These are phyloP conservation scores for Aplidium turbinatum DNA, from an alignment of 23 tunicate species.

Conservation along the genomic window DNA sequence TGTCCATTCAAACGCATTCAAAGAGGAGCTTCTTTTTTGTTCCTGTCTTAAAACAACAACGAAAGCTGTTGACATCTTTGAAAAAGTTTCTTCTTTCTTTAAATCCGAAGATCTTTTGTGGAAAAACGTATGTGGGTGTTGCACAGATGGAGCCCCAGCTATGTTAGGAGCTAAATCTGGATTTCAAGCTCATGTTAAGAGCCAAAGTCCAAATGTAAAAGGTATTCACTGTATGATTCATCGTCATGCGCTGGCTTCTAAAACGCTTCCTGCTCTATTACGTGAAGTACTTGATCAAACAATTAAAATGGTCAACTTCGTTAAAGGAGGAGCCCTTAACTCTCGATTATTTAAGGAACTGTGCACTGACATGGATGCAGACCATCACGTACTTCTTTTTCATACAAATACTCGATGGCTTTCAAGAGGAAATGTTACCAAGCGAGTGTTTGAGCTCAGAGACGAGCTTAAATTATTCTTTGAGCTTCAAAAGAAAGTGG, in stretches of 20 bases:
- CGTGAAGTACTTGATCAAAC: slow-evolving; percentile 36
- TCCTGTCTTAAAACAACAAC: slow-evolving; percentile 10
- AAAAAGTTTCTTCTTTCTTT: no score
- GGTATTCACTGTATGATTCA: slow-evolving; percentile 36
- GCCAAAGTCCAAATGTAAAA: slow-evolving; percentile 2
- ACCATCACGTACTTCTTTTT: slow-evolving; percentile 18
- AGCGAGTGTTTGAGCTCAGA: no score
- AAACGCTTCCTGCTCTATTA: slow-evolving; percentile 44
- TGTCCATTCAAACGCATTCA: no score
- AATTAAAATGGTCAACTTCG: slow-evolving; percentile 25
- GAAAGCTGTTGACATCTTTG: slow-evolving; percentile 17
- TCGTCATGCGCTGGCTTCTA: slow-evolving; percentile 48
- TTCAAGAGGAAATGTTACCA: slow-evolving; percentile 16
- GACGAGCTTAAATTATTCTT: slow-evolving; percentile 10
- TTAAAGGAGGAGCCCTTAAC: slow-evolving; percentile 15
- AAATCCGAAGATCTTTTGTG: no score
- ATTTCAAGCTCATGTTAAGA: slow-evolving; percentile 34
- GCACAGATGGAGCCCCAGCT: slow-evolving; percentile 15
- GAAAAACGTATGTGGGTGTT: slow-evolving; percentile 20
- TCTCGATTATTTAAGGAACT: slow-evolving; percentile 16
- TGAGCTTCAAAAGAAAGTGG: slow-evolving; percentile 12
- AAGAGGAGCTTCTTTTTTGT: slow-evolving; percentile 35
- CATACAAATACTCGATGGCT: slow-evolving; percentile 29
- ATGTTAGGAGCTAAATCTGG: slow-evolving; percentile 31
- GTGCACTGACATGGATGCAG: slow-evolving; percentile 5